Evolutionary conservation across 2,113 vertebrate genomes (phyloP).

Genomic region (Grammomys dolichurus): DNA sequence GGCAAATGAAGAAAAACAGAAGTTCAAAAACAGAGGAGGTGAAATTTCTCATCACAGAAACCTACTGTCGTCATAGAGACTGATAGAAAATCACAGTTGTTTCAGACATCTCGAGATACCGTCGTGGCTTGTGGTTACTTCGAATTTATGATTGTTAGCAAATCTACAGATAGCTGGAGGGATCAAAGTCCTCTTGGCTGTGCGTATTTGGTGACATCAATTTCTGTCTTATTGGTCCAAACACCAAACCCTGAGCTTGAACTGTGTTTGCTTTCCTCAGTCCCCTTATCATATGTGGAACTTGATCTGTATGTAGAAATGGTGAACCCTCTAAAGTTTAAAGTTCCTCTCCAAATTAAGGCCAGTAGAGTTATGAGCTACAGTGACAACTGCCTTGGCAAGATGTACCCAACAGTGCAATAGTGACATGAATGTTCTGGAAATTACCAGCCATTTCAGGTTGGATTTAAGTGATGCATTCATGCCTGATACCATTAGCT

Average conservation of each 20-base stretch:
- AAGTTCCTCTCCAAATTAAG: constrained; percentile 13
- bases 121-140: background rate
- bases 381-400: background rate
- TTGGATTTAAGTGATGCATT: background rate
- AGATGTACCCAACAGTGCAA: background rate
- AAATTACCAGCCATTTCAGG: background rate
- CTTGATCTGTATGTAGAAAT: background rate
- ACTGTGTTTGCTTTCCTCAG: background rate
- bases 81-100: background rate
- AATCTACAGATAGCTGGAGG: background rate
- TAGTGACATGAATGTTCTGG: background rate
- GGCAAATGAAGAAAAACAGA: background rate
- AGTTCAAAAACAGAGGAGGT: background rate
- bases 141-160: background rate
- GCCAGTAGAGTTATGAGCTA: background rate
- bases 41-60: background rate
- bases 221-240: background rate
- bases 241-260: background rate
- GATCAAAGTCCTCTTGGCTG: background rate
- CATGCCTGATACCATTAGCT: background rate
- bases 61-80: background rate
- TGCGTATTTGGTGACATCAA: background rate
- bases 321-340: background rate
- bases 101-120: background rate
- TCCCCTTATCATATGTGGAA: background rate